Evolutionary conservation across 2,888 invertebrate genomes (phyloP), one percentile per base, ranked within the genome.

Genomic region (Zele albiditarsus): DNA sequence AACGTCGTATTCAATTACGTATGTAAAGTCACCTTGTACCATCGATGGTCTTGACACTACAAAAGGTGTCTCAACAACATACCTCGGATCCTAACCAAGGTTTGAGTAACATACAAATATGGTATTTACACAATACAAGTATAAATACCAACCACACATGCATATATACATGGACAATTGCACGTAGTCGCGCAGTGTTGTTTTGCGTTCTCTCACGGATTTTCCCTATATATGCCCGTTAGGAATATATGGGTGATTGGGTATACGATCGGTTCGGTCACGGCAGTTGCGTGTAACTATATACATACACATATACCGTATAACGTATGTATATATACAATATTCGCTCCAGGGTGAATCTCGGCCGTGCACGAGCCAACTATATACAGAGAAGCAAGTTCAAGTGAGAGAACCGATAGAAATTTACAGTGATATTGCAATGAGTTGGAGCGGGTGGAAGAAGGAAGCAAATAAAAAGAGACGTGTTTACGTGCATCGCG

Each of bases 221-320:
- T 73, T 74, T 58, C 60, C 66, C 63, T 71, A 53, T 20, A 53
- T 53, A 77, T 77, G 75, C 78, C 79, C 80, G 80, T 80, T 80
- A 80, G 79, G 76, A 80, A 79, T 80, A 80, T 79, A 79, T 80
- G 80, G 80, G 80, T 80, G 80, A 80, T 80, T 78, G 67, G 80
- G 77, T 79, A 53, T 20, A 77, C 75, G 79, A 80, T 79, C 78
- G 67, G 76, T 53, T 53, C 72, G 71, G 76, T 77, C 78, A 80
- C 72, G 78, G 70, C 74, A 69, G 82, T 82, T 82, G 82, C 84
- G 83, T 81, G 83, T 80, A 80, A 75, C 77, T 75, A 75, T 82
- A 76, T 79, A 82, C 80, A 38, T 12, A 38, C 12, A 38, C 81
- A 81, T 80, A 82, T 79, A 77, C 71, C 77, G 75, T 78, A 62